Conservation (phyloP, 2,113 vertebrate species). For the Pelmatolapia mariae region DNA sequence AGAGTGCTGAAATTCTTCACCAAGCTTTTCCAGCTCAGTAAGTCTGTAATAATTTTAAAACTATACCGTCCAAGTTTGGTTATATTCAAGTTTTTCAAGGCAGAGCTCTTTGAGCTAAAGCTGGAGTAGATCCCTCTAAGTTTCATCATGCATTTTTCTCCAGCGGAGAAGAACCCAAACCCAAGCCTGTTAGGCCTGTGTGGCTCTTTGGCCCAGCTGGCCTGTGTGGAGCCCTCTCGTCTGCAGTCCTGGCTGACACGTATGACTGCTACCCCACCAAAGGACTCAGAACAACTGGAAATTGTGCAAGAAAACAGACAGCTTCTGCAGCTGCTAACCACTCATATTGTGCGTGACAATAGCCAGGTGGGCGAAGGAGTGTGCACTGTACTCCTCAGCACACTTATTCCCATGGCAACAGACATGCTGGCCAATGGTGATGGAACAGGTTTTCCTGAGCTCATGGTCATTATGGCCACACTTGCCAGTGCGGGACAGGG, state of each 20-base stretch:
- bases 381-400: conserved; percentile 93
- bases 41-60: conserved; percentile 56
- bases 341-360: conserved; percentile 95
- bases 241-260: conserved; percentile 94
- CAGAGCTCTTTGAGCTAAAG: not conserved
- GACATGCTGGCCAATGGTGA: conserved; percentile 94
- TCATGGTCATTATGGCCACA: conserved; percentile 98
- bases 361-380: conserved; percentile 99
- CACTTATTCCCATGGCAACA: conserved; percentile 95
- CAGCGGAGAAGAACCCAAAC: conserved; percentile 96
- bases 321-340: conserved; percentile 89
- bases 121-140: not conserved
- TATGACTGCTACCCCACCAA: conserved; percentile 90
- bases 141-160: not conserved
- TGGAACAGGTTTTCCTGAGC: conserved; percentile 93
- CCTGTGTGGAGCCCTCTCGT: conserved; percentile 86
- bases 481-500: conserved; percentile 94
- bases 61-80: not conserved
- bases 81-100: not conserved
- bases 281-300: conserved; percentile 92
- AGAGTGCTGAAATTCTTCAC: conserved; percentile 97
- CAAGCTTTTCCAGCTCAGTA: conserved; percentile 97
- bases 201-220: conserved; percentile 92
- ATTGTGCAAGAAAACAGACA: conserved; percentile 94
- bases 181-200: conserved; percentile 90